These are phyloP conservation scores for Alfaro cultratus DNA, from an alignment of 2,797 vertebrate genomes.

Conservation along the genomic window DNA sequence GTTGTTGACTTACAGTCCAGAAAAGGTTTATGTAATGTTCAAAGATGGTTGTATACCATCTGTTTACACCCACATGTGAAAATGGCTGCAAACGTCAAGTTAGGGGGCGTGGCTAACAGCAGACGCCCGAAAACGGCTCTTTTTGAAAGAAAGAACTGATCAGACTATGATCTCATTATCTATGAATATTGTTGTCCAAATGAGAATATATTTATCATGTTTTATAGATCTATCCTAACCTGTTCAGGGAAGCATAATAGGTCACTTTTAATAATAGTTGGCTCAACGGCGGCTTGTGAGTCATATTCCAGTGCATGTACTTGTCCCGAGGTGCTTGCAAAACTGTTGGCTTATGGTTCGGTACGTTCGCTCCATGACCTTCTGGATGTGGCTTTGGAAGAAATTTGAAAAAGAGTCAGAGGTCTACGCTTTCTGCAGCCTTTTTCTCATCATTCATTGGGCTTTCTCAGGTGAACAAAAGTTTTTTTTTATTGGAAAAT, in stretches of 20 bases:
- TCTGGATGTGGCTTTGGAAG: constrained; percentile 24
- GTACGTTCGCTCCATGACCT: constrained; percentile 19
- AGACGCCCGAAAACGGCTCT: no score
- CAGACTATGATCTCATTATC: no score
- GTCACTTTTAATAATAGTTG: constrained; percentile 28
- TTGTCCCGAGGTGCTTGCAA: constrained; percentile 42
- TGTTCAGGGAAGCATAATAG: no score
- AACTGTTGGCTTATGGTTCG: constrained; percentile 36
- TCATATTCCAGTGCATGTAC: constrained; percentile 32
- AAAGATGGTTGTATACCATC: no score
- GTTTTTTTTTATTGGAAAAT: not conserved
- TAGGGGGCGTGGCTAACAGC: no score
- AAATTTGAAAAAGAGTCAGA: constrained; percentile 24
- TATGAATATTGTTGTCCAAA: no score
- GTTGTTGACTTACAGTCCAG: no score
- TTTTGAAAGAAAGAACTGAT: no score
- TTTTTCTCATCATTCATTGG: not conserved
- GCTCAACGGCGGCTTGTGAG: constrained; percentile 12
- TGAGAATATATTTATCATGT: no score
- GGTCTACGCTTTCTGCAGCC: constrained; percentile 5
- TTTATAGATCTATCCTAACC: no score
- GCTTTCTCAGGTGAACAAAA: not conserved
- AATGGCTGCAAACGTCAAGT: not conserved
- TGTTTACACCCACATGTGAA: no score
- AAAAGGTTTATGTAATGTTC: no score